Evolutionary conservation across 2,113 vertebrate genomes (phyloP).

Genomic region (Stegostoma tigrinum): DNA sequence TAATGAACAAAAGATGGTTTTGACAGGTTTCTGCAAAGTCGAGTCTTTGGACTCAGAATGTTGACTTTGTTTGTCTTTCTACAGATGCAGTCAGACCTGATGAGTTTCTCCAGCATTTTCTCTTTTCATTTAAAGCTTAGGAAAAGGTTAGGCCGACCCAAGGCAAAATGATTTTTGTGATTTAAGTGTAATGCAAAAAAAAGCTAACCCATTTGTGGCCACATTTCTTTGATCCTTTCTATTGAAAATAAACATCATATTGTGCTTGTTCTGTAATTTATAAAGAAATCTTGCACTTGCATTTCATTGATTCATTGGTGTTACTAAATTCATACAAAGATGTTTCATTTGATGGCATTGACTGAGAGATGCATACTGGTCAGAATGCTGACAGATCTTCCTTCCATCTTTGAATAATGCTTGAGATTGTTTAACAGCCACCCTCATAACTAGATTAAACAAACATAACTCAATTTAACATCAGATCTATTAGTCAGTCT

Average conservation of each 20-base stretch:
- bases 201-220: neutral
- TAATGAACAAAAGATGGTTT: no score
- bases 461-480: neutral
- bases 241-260: neutral
- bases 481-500: neutral
- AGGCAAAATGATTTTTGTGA: neutral
- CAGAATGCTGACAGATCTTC: neutral
- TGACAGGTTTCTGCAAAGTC: no score
- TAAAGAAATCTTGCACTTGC: neutral
- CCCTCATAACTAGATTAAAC: no score
- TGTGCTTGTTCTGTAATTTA: neutral
- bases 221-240: neutral
- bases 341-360: neutral
- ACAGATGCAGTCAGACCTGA: no score
- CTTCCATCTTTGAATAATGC: neutral
- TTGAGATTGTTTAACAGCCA: neutral
- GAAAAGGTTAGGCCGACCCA: no score
- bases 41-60: no score
- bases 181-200: neutral
- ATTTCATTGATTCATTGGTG: neutral
- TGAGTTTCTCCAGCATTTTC: no score
- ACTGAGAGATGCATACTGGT: neutral
- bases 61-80: no score
- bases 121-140: no score
- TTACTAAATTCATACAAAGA: neutral